phyloP scores from a whole-genome alignment of 2,113 vertebrate genomes.

The Epinephelus cyanopodus region DNA sequence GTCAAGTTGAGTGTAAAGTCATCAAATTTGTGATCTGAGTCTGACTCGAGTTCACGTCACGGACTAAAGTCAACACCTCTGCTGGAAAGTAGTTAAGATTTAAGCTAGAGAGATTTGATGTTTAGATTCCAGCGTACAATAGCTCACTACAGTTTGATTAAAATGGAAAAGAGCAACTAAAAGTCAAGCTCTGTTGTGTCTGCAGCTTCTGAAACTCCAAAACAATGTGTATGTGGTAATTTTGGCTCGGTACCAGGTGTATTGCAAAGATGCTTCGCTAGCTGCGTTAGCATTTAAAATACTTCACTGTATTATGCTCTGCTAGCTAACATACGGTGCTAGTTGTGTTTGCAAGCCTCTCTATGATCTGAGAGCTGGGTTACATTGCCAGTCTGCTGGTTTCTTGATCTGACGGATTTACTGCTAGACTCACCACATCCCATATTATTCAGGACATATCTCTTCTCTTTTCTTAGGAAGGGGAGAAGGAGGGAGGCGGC shows the following conservation, averaged over 20 bases:
- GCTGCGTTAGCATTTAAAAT: conserved; percentile 7
- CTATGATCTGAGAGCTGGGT: conserved; percentile 61
- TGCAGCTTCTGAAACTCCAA: neutral
- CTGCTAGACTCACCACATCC: conserved; percentile 61
- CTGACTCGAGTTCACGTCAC: too few species aligned
- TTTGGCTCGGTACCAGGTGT: neutral
- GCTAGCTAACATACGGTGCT: conserved; percentile 27
- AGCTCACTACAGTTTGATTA: neutral
- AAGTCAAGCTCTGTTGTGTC: neutral
- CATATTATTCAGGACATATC: conserved; percentile 66
- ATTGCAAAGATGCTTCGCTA: neutral
- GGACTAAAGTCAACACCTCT: too few species aligned
- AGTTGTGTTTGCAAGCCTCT: conserved; percentile 34
- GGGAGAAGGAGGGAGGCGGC: conserved; percentile 16
- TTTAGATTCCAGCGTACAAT: neutral
- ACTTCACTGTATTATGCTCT: conserved; percentile 18
- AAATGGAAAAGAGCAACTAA: neutral
- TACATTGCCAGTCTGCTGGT: conserved; percentile 37
- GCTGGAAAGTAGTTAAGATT: too few species aligned
- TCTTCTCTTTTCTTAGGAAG: conserved; percentile 55
- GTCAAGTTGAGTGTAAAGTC: too few species aligned
- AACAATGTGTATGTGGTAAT: neutral
- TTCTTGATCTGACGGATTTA: conserved; percentile 66
- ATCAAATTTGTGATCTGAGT: too few species aligned
- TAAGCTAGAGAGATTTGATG: too few species aligned